These are phyloP conservation scores for Microhierax caerulescens DNA, from an alignment of 2,797 vertebrate genomes.

Conservation along the genomic window DNA sequence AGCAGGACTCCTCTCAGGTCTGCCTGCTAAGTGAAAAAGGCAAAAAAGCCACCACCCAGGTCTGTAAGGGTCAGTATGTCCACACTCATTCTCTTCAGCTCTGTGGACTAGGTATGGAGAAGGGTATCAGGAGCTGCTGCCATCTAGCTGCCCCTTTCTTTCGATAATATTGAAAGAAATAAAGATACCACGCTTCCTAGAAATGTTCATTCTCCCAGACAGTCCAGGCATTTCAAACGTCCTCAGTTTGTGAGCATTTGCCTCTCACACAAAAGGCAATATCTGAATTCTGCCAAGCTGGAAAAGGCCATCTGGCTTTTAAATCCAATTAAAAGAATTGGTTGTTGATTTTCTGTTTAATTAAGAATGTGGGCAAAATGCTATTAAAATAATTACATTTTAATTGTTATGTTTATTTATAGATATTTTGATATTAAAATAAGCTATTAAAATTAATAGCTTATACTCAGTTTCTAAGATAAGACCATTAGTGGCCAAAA, in stretches of 20 bases:
- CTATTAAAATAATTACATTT: neutral
- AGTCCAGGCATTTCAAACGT: neutral
- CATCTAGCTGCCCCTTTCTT: neutral
- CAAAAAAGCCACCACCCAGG: fast-evolving
- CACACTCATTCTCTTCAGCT: neutral
- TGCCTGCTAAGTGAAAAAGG: neutral
- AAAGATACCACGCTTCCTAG: neutral
- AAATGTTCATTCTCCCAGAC: neutral
- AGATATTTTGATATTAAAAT: no score
- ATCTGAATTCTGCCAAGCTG: neutral
- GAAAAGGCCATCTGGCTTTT: neutral
- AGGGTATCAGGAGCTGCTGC: neutral
- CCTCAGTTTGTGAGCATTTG: neutral
- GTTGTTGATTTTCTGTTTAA: neutral
- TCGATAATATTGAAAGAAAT: neutral
- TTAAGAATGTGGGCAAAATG: neutral
- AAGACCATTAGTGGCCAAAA: neutral
- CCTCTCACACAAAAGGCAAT: neutral
- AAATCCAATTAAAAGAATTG: neutral
- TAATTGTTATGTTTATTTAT: no score
- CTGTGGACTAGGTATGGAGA: neutral
- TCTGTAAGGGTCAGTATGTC: neutral
- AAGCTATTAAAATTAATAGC: neutral
- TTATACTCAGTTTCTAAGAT: neutral
- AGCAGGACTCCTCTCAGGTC: neutral